These are phyloP conservation scores for Enteromius trimaculatus DNA, from an alignment of 2,797 vertebrate genomes.

Conservation along the genomic window DNA sequence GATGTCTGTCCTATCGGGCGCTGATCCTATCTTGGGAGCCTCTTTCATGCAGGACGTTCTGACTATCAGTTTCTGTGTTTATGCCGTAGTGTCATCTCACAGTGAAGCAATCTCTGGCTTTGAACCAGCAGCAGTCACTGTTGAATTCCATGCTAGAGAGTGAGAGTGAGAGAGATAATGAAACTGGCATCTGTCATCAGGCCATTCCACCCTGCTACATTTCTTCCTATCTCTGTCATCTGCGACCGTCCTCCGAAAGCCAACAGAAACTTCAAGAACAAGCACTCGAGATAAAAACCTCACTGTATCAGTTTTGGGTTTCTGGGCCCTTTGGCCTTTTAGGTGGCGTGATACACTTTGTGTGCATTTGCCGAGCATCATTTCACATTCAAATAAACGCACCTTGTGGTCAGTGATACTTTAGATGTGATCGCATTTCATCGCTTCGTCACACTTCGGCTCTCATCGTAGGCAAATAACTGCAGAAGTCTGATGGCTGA, in stretches of 20 bases:
- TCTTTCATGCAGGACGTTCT: background rate
- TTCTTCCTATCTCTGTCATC: constrained; percentile 52
- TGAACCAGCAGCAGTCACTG: constrained; percentile 30
- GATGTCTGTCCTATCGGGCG: background rate
- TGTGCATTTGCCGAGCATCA: background rate
- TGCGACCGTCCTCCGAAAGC: background rate
- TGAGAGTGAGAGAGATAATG: constrained; percentile 58
- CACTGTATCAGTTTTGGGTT: too few species aligned
- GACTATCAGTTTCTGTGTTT: constrained; percentile 43
- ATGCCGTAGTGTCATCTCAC: constrained; percentile 44
- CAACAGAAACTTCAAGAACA: constrained; percentile 12
- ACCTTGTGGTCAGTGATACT: background rate
- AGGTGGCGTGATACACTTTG: background rate
- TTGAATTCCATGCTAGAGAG: constrained; percentile 63
- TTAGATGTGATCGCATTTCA: constrained; percentile 1
- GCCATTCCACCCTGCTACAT: constrained; percentile 28
- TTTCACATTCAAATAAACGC: constrained; percentile 8
- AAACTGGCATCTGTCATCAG: constrained; percentile 50
- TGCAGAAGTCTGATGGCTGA: background rate
- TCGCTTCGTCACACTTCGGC: background rate
- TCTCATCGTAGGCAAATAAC: background rate
- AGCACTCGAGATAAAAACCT: background rate
- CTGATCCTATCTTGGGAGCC: constrained; percentile 9
- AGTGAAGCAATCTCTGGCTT: constrained; percentile 43
- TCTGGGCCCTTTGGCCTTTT: background rate